Evolutionary conservation across 1,140 invertebrate genomes (phyloP).

Genomic region (Calliopsis andreniformis): DNA sequence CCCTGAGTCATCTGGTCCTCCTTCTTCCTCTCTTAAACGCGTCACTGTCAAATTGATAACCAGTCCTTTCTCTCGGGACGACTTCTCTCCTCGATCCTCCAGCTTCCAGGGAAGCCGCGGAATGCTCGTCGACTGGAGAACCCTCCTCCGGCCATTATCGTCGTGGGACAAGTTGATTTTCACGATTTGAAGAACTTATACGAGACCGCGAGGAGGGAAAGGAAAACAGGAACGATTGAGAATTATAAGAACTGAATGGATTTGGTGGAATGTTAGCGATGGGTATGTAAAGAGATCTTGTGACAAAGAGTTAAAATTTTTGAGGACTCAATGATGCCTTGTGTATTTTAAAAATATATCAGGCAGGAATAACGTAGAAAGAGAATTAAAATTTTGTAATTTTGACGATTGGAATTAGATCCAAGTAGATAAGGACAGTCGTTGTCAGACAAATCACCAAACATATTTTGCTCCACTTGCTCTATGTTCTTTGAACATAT

Average conservation of each 20-base stretch:
- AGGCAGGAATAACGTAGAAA: too few relatives aligned
- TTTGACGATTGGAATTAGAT: too few relatives aligned
- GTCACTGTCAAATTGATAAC: conserved; percentile 69
- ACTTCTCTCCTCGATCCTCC: conserved; percentile 24
- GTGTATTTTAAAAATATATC: too few relatives aligned
- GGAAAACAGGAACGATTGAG: not conserved
- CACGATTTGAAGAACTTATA: conserved; percentile 31
- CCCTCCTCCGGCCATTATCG: not conserved
- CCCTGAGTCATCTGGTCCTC: conserved; percentile 68
- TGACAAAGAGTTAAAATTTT: too few relatives aligned
- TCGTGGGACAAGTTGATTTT: conserved; percentile 28
- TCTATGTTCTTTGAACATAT: too few relatives aligned
- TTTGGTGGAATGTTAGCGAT: not conserved
- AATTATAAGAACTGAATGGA: not conserved
- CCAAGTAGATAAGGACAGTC: too few relatives aligned
- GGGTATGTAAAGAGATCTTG: too few relatives aligned
- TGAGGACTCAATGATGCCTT: too few relatives aligned
- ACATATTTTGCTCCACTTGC: too few relatives aligned
- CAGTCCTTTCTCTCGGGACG: conserved; percentile 53
- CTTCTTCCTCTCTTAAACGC: conserved; percentile 45
- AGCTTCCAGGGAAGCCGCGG: conserved; percentile 41
- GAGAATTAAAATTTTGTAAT: too few relatives aligned
- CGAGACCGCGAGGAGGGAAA: not conserved
- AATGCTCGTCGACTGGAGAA: conserved; percentile 27
- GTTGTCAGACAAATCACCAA: too few relatives aligned